Conservation (phyloP, 2,888 invertebrate genomes). For the Sinodicranocentrus sp. region DNA sequence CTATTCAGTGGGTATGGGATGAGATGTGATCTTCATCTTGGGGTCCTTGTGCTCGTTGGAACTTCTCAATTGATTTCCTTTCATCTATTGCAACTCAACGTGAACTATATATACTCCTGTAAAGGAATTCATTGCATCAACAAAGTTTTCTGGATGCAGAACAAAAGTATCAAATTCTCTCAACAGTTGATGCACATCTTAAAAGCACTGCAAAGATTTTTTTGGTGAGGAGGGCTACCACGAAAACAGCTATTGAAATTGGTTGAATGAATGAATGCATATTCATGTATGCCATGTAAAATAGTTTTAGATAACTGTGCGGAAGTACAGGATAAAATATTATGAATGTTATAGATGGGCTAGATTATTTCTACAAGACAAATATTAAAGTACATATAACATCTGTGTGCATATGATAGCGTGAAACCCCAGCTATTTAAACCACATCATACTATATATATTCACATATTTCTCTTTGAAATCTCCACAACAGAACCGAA, state of each 20-base stretch:
- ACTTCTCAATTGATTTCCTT: slow-evolving; percentile 41
- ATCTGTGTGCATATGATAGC: too few species aligned
- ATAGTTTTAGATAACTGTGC: slow-evolving; percentile 26
- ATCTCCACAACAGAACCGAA: slow-evolving; percentile 71
- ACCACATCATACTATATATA: neutral
- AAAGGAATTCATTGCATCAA: too few species aligned
- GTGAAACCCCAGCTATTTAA: too few species aligned
- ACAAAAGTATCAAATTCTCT: slow-evolving; percentile 16
- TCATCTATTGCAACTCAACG: neutral
- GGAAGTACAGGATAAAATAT: slow-evolving; percentile 54
- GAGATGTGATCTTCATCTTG: neutral
- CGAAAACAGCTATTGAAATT: too few species aligned
- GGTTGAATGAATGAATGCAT: too few species aligned
- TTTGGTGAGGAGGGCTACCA: slow-evolving; percentile 5
- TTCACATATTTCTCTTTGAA: slow-evolving; percentile 1
- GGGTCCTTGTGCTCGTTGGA: slow-evolving; percentile 14
- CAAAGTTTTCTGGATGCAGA: neutral
- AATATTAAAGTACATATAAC: too few species aligned
- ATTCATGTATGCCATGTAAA: too few species aligned
- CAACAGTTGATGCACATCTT: neutral
- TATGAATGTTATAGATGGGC: slow-evolving; percentile 21
- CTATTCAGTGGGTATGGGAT: neutral
- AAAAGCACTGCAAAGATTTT: slow-evolving; percentile 1
- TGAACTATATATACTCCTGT: neutral
- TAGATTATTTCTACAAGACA: too few species aligned